These are phyloP conservation scores for Crotalus helleri DNA, from an alignment of 2,113 vertebrate species.

Conservation along the genomic window DNA sequence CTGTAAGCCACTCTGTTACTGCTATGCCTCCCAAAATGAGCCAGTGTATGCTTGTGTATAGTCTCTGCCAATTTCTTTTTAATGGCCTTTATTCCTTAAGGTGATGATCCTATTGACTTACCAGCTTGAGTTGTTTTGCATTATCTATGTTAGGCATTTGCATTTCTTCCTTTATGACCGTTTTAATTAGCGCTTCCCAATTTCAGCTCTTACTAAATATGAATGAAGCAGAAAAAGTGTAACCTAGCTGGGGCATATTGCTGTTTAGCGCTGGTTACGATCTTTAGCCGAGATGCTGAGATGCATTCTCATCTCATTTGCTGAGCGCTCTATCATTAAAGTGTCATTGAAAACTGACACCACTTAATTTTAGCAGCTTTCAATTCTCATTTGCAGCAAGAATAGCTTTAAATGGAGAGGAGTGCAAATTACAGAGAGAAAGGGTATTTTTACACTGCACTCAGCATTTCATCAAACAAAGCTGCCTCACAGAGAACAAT, in stretches of 20 bases:
- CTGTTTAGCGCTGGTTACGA: constrained; percentile 70
- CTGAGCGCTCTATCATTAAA: constrained; percentile 94
- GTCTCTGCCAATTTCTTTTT: constrained; percentile 18
- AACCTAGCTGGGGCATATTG: constrained; percentile 53
- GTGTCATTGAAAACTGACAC: constrained; percentile 99
- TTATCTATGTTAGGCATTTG: constrained; percentile 26
- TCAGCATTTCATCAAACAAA: constrained; percentile 88
- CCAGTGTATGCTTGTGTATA: background rate
- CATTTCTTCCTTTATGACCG: constrained; percentile 45
- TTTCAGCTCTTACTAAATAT: constrained; percentile 60
- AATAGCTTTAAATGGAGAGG: constrained; percentile 78
- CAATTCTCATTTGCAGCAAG: constrained; percentile 81
- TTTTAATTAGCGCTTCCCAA: constrained; percentile 62
- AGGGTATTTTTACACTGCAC: constrained; percentile 83
- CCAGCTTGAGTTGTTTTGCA: constrained; percentile 42
- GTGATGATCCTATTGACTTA: constrained; percentile 28
- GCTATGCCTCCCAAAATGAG: background rate
- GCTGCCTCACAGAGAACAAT: constrained; percentile 78
- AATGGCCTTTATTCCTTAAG: constrained; percentile 19
- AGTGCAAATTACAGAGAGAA: constrained; percentile 73
- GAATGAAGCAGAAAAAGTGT: constrained; percentile 68
- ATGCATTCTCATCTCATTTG: constrained; percentile 89
- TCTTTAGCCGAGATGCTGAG: constrained; percentile 90
- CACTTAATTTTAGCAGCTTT: constrained; percentile 98
- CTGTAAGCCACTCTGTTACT: background rate